These are phyloP conservation scores for Balaeniceps rex DNA, from an alignment of 2,113 vertebrate genomes.

Conservation along the genomic window DNA sequence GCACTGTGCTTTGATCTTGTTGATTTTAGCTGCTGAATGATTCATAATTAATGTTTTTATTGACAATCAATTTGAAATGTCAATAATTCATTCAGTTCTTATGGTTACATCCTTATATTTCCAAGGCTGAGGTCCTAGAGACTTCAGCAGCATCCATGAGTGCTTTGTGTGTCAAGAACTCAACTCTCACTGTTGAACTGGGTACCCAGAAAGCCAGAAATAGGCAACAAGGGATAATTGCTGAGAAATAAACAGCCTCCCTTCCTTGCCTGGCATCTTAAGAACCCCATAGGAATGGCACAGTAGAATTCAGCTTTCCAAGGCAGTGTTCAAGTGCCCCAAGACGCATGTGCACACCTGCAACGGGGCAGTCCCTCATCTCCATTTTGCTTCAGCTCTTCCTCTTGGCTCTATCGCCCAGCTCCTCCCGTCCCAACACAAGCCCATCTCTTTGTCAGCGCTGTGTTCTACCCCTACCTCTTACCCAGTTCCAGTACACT, in stretches of 20 bases:
- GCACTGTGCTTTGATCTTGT: neutral
- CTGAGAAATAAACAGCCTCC: neutral
- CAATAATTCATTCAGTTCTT: neutral
- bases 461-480: neutral
- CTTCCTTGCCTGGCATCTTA: neutral
- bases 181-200: neutral
- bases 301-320: neutral
- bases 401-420: neutral
- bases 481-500: neutral
- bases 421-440: neutral
- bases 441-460: neutral
- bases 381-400: neutral
- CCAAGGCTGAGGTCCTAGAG: neutral
- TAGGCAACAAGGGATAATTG: neutral
- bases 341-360: fast-evolving
- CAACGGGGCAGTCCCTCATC: neutral
- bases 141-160: neutral
- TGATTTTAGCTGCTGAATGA: neutral
- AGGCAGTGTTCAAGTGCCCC: neutral
- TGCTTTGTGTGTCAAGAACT: neutral
- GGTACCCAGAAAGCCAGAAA: neutral
- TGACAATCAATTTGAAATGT: neutral
- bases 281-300: neutral
- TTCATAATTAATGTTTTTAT: neutral
- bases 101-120: neutral